Percentiles rank a stretch among this genome's conserved stretches.
Conservation (phyloP, 2,797 vertebrate genomes). For the Sebastes elongatus region DNA sequence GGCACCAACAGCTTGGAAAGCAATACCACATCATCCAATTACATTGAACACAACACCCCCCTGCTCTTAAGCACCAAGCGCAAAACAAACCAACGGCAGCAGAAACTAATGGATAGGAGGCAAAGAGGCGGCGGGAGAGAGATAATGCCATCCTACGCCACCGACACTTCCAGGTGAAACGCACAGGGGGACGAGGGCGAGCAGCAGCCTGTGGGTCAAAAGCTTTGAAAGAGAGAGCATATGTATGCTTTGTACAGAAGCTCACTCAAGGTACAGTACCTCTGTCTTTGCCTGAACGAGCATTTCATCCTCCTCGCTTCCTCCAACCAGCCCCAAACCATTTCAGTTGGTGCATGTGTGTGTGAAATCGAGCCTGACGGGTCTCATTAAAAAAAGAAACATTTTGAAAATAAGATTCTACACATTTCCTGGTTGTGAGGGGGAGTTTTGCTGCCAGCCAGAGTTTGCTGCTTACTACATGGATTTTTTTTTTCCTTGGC, state of each 20-base stretch:
- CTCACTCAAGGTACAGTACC: not conserved
- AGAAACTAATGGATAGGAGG: conserved; percentile 28
- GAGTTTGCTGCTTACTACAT: conserved; percentile 6
- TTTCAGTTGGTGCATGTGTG: conserved; percentile 19
- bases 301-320: conserved; percentile 22
- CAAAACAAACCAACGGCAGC: conserved; percentile 24
- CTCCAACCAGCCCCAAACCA: conserved; percentile 14
- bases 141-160: conserved; percentile 16
- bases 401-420: conserved; percentile 14
- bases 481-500: not conserved
- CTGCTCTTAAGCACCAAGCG: conserved; percentile 36
- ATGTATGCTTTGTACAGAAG: not conserved
- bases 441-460: conserved; percentile 17
- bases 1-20: conserved; percentile 31
- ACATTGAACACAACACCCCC: conserved; percentile 39
- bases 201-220: conserved; percentile 4
- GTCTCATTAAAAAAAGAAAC: conserved; percentile 40
- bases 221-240: conserved; percentile 7
- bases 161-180: conserved; percentile 27
- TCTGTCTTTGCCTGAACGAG: conserved; percentile 25
- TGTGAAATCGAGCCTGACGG: conserved; percentile 40
- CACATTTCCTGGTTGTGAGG: not conserved
- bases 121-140: not conserved
- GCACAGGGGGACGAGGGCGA: not conserved
- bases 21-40: conserved; percentile 47